Evolutionary conservation across 1,140 invertebrate species (phyloP), one percentile per base, ranked within the genome.

Genomic region (Drosophila pectinifera): DNA sequence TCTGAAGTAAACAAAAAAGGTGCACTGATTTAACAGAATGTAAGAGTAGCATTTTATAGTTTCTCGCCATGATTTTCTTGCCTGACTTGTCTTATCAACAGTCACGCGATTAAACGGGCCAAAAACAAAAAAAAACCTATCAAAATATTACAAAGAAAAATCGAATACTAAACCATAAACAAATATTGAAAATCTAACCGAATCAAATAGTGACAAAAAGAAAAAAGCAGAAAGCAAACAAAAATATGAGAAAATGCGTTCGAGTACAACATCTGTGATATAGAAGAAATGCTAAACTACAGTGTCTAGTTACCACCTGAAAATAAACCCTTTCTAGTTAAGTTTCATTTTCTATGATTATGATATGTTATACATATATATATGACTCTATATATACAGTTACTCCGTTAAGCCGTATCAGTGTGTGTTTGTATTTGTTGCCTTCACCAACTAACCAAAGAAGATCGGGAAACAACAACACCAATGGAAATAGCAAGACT

Each of bases 1-100:
- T 56, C 31, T 38, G 45, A 78, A 78, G 62, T 74, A 80, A 80
- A 82, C 73, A 81, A 91, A 80, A 79, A 91, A 82, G 80, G 90
- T 91, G 90, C 90, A 91, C 90, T 85, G 90, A 91, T 91, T 91
- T 70, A 78, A 89, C 90, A 91, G 90, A 91, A 91, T 91, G 90
- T 91, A 91, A 91, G 80, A 91, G 90, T 91, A 91, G 90, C 90
- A 91, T 91, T 91, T 91, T 91, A 91, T 80, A 91, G 90, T 91
- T 91, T 91, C 90, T 81, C 38, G 78, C 83, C 74, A 74, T 80
- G 90, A 89, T 91, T 91, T 78, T 80, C 80, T 91, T 91, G 83
- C 90, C 84, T 91, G 90, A 91, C 84, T 82, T 79, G 74, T 74
- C 59, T 46, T 53, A 79, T 13, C 62, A 73, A 75, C 80, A 91